Percentiles rank a stretch among this genome's conserved stretches.
phyloP scores from a whole-genome alignment of 2,113 vertebrate genomes.

The Amblyopsis rosae region DNA sequence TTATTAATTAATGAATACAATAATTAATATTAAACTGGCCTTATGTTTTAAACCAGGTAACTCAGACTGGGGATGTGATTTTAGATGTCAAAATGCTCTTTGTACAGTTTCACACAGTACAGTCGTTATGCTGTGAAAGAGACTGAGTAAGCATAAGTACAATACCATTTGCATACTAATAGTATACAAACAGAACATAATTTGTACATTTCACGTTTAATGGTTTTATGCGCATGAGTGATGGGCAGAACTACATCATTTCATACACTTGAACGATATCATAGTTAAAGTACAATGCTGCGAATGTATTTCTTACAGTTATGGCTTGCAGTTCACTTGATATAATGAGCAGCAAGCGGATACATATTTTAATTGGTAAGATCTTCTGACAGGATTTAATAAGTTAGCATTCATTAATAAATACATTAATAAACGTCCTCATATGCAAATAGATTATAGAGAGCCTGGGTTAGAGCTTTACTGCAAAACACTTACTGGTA shows the following conservation, averaged over 20 bases:
- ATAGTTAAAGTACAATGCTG: not conserved
- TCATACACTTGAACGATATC: not conserved
- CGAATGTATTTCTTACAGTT: slow-evolving; percentile 27
- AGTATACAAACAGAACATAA: not conserved
- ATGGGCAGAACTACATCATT: not conserved
- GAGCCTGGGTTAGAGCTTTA: slow-evolving; percentile 20
- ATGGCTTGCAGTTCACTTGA: slow-evolving; percentile 44
- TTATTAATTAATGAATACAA: too few species aligned
- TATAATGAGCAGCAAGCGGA: slow-evolving; percentile 57
- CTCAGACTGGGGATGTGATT: not conserved
- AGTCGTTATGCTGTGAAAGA: too few species aligned
- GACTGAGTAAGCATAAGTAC: too few species aligned
- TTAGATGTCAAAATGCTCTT: too few species aligned
- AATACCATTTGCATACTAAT: too few species aligned
- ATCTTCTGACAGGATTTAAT: slow-evolving; percentile 59
- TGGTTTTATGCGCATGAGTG: not conserved
- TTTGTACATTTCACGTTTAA: not conserved
- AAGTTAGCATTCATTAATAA: slow-evolving; percentile 45
- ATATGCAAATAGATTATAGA: slow-evolving; percentile 48
- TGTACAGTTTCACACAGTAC: too few species aligned
- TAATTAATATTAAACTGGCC: too few species aligned
- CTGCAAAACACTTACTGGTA: not conserved
- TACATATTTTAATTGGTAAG: slow-evolving; percentile 59
- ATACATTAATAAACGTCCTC: slow-evolving; percentile 52
- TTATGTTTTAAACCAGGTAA: too few species aligned